phyloP scores from a whole-genome alignment of 2,113 vertebrate species.

The Chloroceryle aenea region DNA sequence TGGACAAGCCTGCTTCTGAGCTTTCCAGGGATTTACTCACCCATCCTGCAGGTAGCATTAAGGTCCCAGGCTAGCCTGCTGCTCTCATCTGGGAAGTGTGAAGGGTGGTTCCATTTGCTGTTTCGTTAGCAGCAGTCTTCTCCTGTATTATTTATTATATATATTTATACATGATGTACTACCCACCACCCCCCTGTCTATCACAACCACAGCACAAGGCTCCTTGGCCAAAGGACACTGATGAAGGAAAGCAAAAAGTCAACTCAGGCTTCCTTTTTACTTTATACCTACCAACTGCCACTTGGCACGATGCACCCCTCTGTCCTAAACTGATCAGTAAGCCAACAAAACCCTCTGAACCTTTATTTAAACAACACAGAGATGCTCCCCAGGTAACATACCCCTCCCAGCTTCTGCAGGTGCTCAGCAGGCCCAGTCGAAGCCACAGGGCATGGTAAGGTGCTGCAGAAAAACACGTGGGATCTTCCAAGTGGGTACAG shows the following conservation, averaged over 20 bases:
- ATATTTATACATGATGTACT: neutral
- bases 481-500: neutral
- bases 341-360: neutral
- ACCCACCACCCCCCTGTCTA: neutral
- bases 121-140: neutral
- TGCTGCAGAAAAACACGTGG: fast-evolving
- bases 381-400: no score
- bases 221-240: neutral
- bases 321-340: neutral
- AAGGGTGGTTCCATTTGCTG: neutral
- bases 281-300: neutral
- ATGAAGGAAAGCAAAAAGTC: neutral
- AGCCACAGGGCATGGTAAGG: neutral
- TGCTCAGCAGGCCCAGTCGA: neutral
- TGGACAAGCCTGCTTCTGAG: neutral
- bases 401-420: neutral
- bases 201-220: neutral
- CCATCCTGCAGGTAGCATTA: neutral
- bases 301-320: neutral
- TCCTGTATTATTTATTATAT: neutral
- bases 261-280: neutral
- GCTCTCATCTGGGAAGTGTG: neutral
- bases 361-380: neutral
- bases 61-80: neutral
- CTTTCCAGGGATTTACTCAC: neutral